Base-by-base conservation (phyloP, 1,140 invertebrate genomes). In the Atta colombica region DNA sequence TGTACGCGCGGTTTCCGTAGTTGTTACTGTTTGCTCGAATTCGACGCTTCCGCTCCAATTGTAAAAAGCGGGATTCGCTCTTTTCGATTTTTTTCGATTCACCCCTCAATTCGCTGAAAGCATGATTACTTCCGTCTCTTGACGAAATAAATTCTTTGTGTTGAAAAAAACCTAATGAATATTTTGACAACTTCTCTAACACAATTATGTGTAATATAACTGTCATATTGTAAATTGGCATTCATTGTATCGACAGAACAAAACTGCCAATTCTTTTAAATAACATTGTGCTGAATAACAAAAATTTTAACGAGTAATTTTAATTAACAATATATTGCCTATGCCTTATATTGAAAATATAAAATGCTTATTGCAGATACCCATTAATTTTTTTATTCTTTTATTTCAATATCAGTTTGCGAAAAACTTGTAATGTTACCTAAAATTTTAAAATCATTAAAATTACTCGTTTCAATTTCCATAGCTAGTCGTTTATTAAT, bases 41-140 rank as follows among this genome's bases (percentile, higher is more conserved):
- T 72, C 80, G 18, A 84, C 55, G 69, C 69, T 84, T 84, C 55
- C 80, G 80, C 55, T 39, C 58, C 80, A 84, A 84, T 84, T 84
- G 80, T 84, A 55, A 75, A 84, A 75, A 84, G 72, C 80, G 39
- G 69, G 51, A 84, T 84, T 75, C 25, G 68, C 74, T 82, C 65
- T 45, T 51, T 61, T 51, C 58, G 58, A 55, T 74, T 84, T 84
- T 84, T 84, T 84, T 84, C 0, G 55, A 74, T 84, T 75, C 55
- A 61, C 18, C 14, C 45, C 16, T 14, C 53, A 82, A 82, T 61
- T 12, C 55, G 21, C 8, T 74, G 69, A 74, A 49, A 82, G 80
- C 39, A 72, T 28, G 10, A 55, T 49, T 75, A 28, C 25, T 60
- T 2, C 25, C 8, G n/a, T 49, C 68, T 49, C 68, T 84, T 63